These are phyloP conservation scores for Trogon surrucura DNA, from an alignment of 2,113 vertebrate genomes.

Conservation along the genomic window DNA sequence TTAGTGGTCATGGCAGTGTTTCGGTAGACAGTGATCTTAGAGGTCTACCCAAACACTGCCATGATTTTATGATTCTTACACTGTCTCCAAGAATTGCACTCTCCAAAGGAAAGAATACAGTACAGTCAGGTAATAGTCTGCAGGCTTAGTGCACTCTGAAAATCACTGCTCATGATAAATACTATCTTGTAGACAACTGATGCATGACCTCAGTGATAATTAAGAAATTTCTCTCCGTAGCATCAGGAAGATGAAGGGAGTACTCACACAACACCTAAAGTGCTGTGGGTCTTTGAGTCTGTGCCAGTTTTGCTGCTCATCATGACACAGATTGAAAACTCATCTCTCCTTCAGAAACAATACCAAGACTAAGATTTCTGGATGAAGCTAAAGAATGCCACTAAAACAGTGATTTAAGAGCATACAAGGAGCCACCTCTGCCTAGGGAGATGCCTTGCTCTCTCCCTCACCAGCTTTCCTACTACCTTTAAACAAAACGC, in stretches of 20 bases:
- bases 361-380: neutral
- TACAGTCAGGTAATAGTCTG: neutral
- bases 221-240: neutral
- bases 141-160: neutral
- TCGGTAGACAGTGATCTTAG: no score
- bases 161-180: neutral
- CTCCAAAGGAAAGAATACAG: neutral
- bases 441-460: neutral
- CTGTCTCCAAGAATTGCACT: neutral
- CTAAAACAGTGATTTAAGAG: neutral
- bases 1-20: no score
- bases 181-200: neutral
- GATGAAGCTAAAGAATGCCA: neutral
- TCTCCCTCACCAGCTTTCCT: neutral
- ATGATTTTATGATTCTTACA: no score
- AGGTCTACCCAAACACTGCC: no score
- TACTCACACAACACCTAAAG: neutral
- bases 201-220: neutral
- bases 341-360: neutral
- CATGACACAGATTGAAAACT: neutral
- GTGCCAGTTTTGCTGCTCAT: neutral
- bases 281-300: neutral
- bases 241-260: neutral
- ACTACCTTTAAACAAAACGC: neutral
- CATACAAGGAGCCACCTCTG: neutral